Conservation (phyloP, 2,888 invertebrate species). For the Brenthis hecate region DNA sequence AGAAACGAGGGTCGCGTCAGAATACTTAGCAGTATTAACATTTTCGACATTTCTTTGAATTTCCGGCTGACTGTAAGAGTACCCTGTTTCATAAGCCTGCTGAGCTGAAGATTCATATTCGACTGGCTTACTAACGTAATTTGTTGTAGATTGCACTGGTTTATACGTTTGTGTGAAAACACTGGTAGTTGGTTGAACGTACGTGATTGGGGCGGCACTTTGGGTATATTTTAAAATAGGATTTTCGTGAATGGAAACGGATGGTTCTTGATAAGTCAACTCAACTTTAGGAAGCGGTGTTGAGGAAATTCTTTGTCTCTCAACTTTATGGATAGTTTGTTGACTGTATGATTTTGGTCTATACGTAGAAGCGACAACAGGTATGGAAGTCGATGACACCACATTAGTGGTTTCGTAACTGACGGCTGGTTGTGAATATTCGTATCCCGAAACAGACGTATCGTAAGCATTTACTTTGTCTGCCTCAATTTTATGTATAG, state of each 20-base stretch:
- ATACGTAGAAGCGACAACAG: slow-evolving; percentile 52
- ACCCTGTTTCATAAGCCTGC: slow-evolving; percentile 57
- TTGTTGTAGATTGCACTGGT: slow-evolving; percentile 61
- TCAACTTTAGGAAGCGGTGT: slow-evolving; percentile 58
- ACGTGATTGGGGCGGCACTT: slow-evolving; percentile 61
- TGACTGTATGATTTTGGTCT: slow-evolving; percentile 56
- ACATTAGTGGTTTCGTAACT: slow-evolving; percentile 57
- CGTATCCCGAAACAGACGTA: slow-evolving; percentile 49
- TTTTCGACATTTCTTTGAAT: slow-evolving; percentile 64
- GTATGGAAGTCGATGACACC: slow-evolving; percentile 56
- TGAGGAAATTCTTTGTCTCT: slow-evolving; percentile 58
- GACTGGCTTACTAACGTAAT: slow-evolving; percentile 54
- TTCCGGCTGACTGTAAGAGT: slow-evolving; percentile 69
- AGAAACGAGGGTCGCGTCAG: slow-evolving; percentile 70
- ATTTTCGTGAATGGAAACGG: slow-evolving; percentile 67
- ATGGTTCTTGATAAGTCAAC: slow-evolving; percentile 62
- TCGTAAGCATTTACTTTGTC: slow-evolving; percentile 54
- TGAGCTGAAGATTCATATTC: slow-evolving; percentile 53
- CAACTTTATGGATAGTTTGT: slow-evolving; percentile 60
- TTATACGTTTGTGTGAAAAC: slow-evolving; percentile 62
- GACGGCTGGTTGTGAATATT: slow-evolving; percentile 46
- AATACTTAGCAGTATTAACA: slow-evolving; percentile 57
- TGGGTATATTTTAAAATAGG: slow-evolving; percentile 65
- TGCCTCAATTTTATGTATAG: slow-evolving; percentile 62
- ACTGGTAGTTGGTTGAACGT: slow-evolving; percentile 58